phyloP scores from a whole-genome alignment of 1,140 invertebrate species.

The Drosophila bocqueti region DNA sequence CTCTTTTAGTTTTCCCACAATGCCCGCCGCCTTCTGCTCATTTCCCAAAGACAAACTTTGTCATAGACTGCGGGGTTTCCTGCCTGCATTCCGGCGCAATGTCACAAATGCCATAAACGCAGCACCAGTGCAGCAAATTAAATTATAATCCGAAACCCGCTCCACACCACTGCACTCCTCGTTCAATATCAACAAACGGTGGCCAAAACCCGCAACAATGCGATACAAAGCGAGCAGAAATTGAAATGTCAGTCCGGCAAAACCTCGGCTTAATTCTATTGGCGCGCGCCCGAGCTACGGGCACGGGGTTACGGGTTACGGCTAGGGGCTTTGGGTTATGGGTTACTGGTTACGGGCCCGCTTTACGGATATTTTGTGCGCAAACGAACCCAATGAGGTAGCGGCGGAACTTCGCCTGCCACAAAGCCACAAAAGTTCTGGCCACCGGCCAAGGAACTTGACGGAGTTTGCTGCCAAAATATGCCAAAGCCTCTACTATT shows the following conservation, averaged over 20 bases:
- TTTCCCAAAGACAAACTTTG: constrained; percentile 63
- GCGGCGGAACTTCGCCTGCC: constrained; percentile 43
- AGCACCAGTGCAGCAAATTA: constrained; percentile 60
- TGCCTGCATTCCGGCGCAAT: constrained; percentile 3
- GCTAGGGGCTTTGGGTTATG: constrained; percentile 4
- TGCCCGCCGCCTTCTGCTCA: constrained; percentile 37
- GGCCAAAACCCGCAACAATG: constrained; percentile 49
- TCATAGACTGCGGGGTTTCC: constrained; percentile 14
- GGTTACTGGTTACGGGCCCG: constrained; percentile 17
- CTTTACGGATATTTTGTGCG: constrained; percentile 30
- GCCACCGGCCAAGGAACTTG: constrained; percentile 69
- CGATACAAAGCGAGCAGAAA: constrained; percentile 56
- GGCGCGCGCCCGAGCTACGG: constrained; percentile 16
- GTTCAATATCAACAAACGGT: constrained; percentile 40
- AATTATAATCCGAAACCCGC: constrained; percentile 54
- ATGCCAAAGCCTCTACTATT: constrained; percentile 46
- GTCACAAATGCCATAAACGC: constrained; percentile 44
- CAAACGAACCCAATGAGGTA: constrained; percentile 34
- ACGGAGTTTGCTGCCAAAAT: constrained; percentile 72
- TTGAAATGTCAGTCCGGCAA: constrained; percentile 62
- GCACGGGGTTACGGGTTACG: constrained; percentile 14
- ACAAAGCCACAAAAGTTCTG: constrained; percentile 74
- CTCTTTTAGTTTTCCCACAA: constrained; percentile 50
- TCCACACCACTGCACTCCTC: not conserved
- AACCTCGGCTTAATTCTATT: constrained; percentile 66